These are phyloP conservation scores for Papilio aristodemus DNA, from an alignment of 1,140 invertebrate species.

Conservation along the genomic window DNA sequence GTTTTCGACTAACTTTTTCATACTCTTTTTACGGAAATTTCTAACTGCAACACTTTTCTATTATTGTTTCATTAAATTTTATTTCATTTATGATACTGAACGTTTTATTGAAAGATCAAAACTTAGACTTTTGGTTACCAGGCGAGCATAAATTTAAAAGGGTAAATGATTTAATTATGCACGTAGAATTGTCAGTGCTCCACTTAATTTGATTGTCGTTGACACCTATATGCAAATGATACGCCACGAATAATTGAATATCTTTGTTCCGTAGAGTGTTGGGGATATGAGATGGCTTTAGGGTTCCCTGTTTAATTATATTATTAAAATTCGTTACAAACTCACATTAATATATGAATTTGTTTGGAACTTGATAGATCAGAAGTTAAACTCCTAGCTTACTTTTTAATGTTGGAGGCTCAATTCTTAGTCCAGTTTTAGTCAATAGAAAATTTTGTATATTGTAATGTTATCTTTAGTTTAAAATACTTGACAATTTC, in stretches of 20 bases:
- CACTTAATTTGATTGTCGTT: slow-evolving; percentile 73
- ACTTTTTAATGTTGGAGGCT: no score
- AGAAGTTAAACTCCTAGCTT: not conserved
- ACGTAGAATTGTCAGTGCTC: slow-evolving; percentile 61
- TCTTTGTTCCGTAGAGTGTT: slow-evolving; percentile 61
- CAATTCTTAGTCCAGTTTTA: no score
- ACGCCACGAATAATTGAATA: slow-evolving; percentile 74
- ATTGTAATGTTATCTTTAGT: no score
- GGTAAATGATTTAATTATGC: slow-evolving; percentile 74
- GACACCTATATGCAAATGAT: slow-evolving; percentile 77
- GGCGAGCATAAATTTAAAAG: slow-evolving; percentile 53
- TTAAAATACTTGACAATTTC: no score
- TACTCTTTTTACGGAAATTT: slow-evolving; percentile 32
- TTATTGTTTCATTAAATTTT: no score
- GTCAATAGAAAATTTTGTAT: no score
- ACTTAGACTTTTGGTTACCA: slow-evolving; percentile 47
- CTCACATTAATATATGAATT: slow-evolving; percentile 5
- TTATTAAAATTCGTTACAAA: slow-evolving; percentile 43
- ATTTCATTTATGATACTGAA: not conserved
- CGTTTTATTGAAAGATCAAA: not conserved
- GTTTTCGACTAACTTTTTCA: slow-evolving; percentile 50
- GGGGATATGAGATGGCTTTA: slow-evolving; percentile 61
- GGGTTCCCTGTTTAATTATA: slow-evolving; percentile 41
- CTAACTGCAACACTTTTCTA: no score
- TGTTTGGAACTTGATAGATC: not conserved